phyloP scores from a whole-genome alignment of 2,888 invertebrate species.

The Lepidonotus clava region DNA sequence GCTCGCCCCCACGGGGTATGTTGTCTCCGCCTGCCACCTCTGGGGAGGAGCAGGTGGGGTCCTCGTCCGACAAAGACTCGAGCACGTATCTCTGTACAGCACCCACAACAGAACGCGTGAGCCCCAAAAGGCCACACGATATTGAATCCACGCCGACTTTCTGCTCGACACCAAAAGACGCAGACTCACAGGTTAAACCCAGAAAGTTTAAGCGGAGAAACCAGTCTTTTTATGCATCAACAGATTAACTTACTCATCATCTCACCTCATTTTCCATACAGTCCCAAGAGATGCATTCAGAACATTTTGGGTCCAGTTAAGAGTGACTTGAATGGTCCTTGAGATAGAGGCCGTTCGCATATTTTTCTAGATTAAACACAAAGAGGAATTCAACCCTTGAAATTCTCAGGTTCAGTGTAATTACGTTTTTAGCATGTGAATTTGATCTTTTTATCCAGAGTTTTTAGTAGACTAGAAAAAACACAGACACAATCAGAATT shows the following conservation, averaged over 20 bases:
- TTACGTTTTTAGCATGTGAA: not conserved
- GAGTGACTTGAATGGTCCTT: no score
- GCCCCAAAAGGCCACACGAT: slow-evolving; percentile 29
- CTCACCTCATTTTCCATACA: not conserved
- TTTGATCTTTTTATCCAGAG: not conserved
- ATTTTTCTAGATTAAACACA: not conserved
- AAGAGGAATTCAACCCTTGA: not conserved
- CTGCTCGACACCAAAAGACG: not conserved
- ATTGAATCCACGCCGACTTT: slow-evolving; percentile 49
- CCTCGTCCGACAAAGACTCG: not conserved
- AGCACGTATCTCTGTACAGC: not conserved
- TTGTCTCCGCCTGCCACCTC: not conserved
- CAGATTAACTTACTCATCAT: not conserved
- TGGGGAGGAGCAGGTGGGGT: not conserved
- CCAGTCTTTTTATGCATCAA: slow-evolving; percentile 78
- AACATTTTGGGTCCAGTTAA: no score
- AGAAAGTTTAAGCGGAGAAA: slow-evolving; percentile 82
- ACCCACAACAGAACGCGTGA: not conserved
- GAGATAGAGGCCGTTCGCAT: no score
- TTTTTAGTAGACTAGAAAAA: not conserved
- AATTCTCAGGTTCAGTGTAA: not conserved
- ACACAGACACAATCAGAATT: no score
- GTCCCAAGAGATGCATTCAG: no score
- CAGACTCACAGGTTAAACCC: not conserved
- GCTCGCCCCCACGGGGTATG: slow-evolving; percentile 11